Percentiles rank a stretch among this genome's conserved stretches.
phyloP scores from a whole-genome alignment of 2,797 vertebrate genomes.

The Falco peregrinus region DNA sequence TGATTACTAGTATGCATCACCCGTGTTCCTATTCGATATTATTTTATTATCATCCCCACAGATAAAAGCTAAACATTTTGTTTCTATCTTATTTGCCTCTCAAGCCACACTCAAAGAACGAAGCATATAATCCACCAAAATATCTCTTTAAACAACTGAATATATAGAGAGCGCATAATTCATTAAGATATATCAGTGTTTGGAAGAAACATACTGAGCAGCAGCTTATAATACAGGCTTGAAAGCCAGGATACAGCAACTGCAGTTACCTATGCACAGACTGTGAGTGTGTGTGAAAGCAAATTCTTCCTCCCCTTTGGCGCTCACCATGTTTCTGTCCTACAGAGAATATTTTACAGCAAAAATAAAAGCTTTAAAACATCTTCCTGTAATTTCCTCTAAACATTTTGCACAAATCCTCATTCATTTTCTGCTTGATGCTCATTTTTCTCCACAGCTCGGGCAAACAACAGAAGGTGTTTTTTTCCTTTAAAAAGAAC shows the following conservation, averaged over 20 bases:
- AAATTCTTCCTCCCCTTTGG: neutral
- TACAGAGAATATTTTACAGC: neutral
- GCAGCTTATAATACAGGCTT: neutral
- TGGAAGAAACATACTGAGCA: neutral
- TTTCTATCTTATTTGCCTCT: neutral
- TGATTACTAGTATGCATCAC: neutral
- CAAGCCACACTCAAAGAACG: neutral
- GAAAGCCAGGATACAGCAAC: neutral
- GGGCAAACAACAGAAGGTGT: neutral
- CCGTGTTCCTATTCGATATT: neutral
- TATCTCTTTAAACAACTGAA: neutral
- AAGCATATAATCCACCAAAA: neutral
- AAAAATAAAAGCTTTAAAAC: constrained; percentile 13
- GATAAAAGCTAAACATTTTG: neutral
- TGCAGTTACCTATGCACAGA: neutral
- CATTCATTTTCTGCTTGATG: neutral
- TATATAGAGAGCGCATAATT: neutral
- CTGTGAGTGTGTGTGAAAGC: neutral
- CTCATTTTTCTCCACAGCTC: neutral
- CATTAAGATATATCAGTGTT: neutral
- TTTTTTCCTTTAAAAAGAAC: neutral
- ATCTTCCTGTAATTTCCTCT: neutral
- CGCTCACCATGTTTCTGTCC: neutral
- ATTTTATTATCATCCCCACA: neutral
- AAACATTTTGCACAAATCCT: neutral